phyloP scores from a whole-genome alignment of 2,797 vertebrate genomes.

The Arnoldichthys spilopterus region DNA sequence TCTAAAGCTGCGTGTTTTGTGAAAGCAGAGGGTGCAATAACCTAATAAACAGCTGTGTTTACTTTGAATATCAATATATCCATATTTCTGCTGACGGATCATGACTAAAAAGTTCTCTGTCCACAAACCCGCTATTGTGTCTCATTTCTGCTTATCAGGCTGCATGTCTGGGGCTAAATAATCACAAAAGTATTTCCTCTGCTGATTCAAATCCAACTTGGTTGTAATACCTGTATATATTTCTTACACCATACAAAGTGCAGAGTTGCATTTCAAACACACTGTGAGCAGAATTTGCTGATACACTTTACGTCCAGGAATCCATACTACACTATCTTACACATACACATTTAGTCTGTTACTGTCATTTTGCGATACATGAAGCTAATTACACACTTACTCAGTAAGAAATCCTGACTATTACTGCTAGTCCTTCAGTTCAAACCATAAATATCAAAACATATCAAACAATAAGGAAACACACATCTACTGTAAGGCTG shows the following conservation, averaged over 20 bases:
- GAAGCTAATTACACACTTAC: not conserved
- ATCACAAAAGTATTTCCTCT: not conserved
- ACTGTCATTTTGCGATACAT: not conserved
- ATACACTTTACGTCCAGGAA: not conserved
- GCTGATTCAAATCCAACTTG: not conserved
- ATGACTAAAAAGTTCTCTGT: not conserved
- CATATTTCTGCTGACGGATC: slow-evolving; percentile 21
- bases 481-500: too few relatives aligned
- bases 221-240: not conserved
- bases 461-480: too few relatives aligned
- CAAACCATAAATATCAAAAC: too few relatives aligned
- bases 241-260: not conserved
- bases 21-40: slow-evolving; percentile 24
- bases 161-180: not conserved
- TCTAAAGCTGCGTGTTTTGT: slow-evolving; percentile 32
- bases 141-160: not conserved
- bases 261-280: not conserved
- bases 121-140: not conserved
- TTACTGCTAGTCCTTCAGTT: too few relatives aligned
- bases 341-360: not conserved
- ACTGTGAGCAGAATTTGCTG: not conserved
- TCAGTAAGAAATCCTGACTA: too few relatives aligned
- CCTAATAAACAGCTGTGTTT: slow-evolving; percentile 39
- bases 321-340: not conserved
- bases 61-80: slow-evolving; percentile 32